A percentile compares a stretch with the other conserved stretches of the same genome.
Evolutionary conservation across 2,888 invertebrate species (phyloP).

Genomic region (Bembecia ichneumoniformis): DNA sequence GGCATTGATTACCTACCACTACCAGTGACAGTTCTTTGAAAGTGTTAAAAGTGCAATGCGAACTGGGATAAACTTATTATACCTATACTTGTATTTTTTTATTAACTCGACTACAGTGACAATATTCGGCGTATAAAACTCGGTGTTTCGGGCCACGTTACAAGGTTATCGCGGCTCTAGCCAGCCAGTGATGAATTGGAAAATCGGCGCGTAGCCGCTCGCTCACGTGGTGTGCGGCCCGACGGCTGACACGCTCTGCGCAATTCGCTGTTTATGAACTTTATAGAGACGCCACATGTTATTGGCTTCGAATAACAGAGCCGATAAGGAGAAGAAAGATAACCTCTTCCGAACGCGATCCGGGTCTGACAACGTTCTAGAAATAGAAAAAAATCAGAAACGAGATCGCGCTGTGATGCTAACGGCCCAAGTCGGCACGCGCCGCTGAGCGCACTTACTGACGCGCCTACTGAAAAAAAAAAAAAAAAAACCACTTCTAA

Average conservation of each 20-base stretch:
- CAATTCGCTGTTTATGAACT: constrained; percentile 63
- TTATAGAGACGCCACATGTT: constrained; percentile 66
- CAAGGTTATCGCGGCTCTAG: constrained; percentile 70
- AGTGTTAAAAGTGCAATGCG: constrained; percentile 46
- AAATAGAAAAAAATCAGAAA: constrained; percentile 46
- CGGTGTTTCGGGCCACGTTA: constrained; percentile 63
- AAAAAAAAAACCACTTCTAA: constrained; percentile 48
- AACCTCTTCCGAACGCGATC: constrained; percentile 58
- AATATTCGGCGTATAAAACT: constrained; percentile 45
- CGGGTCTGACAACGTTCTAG: constrained; percentile 48
- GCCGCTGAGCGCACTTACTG: constrained; percentile 51
- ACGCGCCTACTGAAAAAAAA: constrained; percentile 51
- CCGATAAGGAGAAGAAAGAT: constrained; percentile 65
- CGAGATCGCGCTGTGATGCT: constrained; percentile 46
- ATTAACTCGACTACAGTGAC: constrained; percentile 36
- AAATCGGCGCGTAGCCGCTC: constrained; percentile 70
- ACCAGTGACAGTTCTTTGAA: constrained; percentile 54
- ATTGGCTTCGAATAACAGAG: constrained; percentile 65
- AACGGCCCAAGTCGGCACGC: constrained; percentile 42
- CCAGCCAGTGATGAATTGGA: constrained; percentile 69
- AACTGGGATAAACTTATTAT: constrained; percentile 33
- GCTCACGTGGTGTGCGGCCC: constrained; percentile 67
- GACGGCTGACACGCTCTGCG: constrained; percentile 50
- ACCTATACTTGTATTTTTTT: constrained; percentile 35
- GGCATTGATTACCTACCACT: constrained; percentile 4